These are phyloP conservation scores for Gonatopus flavifemur DNA, from an alignment of 1,140 invertebrate species.

Conservation along the genomic window DNA sequence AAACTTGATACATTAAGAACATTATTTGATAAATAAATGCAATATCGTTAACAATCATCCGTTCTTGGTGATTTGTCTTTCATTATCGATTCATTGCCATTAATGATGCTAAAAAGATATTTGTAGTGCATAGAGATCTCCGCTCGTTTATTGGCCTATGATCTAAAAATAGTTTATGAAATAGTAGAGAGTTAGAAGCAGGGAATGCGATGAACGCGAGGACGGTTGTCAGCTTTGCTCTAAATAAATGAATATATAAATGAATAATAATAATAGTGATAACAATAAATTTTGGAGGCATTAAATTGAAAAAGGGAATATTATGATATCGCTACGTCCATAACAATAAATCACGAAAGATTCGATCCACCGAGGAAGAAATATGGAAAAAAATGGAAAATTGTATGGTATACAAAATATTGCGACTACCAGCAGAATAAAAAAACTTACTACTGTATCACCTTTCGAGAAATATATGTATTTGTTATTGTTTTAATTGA, in stretches of 20 bases:
- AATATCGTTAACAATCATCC: too few relatives aligned
- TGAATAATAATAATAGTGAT: neutral
- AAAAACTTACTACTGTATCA: conserved; percentile 56
- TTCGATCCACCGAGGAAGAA: conserved; percentile 46
- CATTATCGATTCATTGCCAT: neutral
- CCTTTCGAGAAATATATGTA: conserved; percentile 61
- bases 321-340: conserved; percentile 23
- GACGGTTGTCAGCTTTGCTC: conserved; percentile 32
- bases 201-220: conserved; percentile 25
- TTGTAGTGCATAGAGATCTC: conserved; percentile 18
- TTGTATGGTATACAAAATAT: conserved; percentile 40
- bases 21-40: too few relatives aligned
- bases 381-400: conserved; percentile 26
- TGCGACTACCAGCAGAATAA: conserved; percentile 46
- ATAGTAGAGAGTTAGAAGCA: conserved; percentile 27
- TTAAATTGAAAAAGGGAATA: conserved; percentile 7
- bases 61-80: neutral
- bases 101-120: neutral
- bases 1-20: too few relatives aligned
- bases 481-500: conserved; percentile 62
- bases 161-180: conserved; percentile 6
- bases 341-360: conserved; percentile 39
- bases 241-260: conserved; percentile 23
- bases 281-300: too few relatives aligned
- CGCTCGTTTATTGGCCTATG: conserved; percentile 22